phyloP scores from a whole-genome alignment of 2,888 invertebrate genomes.

The Abrostola tripartita region DNA sequence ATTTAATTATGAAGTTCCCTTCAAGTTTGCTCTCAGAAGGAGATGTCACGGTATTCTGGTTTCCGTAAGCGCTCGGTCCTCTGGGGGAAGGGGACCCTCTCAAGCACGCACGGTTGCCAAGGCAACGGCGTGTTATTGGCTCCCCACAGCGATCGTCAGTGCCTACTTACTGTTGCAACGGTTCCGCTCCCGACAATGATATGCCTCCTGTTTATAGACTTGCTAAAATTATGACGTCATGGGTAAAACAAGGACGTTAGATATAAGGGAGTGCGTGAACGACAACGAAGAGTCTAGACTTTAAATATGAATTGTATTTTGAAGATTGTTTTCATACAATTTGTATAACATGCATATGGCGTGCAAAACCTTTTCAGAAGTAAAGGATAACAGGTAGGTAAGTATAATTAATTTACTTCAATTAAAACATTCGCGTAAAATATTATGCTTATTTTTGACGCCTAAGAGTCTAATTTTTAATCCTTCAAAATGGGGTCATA shows the following conservation, averaged over 20 bases:
- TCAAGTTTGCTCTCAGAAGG: conserved; percentile 59
- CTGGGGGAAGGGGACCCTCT: conserved; percentile 77
- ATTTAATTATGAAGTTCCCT: conserved; percentile 42
- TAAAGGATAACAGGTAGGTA: no score
- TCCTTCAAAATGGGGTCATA: neutral
- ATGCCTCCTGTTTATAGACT: conserved; percentile 59
- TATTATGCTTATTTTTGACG: neutral
- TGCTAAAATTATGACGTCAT: conserved; percentile 62
- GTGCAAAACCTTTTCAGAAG: no score
- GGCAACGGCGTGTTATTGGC: conserved; percentile 83
- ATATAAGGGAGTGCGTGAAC: conserved; percentile 30
- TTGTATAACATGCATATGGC: no score
- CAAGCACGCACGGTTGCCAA: conserved; percentile 76
- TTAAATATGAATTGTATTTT: conserved; percentile 23
- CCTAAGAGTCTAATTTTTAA: neutral
- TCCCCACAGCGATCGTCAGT: conserved; percentile 76
- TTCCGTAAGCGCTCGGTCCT: conserved; percentile 72
- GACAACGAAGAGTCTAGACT: conserved; percentile 33
- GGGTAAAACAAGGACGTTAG: conserved; percentile 41
- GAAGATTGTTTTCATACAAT: neutral
- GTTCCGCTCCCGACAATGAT: conserved; percentile 59
- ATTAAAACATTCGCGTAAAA: neutral
- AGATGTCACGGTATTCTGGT: conserved; percentile 78
- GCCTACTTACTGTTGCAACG: conserved; percentile 57
- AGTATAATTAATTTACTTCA: neutral